A percentile compares a stretch with the other conserved stretches of the same genome.
These are phyloP conservation scores for Acrossocheilus wenchowensis DNA, from an alignment of 2,797 vertebrate genomes.

Conservation along the genomic window DNA sequence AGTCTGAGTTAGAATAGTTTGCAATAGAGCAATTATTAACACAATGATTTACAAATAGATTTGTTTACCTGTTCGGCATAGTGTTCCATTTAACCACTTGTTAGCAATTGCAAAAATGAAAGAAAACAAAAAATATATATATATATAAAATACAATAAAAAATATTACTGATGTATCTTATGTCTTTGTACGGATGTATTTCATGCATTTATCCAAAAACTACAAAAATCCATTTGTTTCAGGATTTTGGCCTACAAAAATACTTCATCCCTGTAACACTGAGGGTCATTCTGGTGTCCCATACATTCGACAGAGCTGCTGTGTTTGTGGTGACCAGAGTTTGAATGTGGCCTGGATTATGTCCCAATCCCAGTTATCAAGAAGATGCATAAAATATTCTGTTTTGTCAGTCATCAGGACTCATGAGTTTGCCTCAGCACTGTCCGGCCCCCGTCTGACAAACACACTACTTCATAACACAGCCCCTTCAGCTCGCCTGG, in stretches of 20 bases:
- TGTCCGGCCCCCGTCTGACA: slow-evolving; percentile 59
- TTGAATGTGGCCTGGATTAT: not conserved
- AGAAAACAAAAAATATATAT: no score
- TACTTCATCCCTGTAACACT: not conserved
- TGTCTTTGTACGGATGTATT: no score
- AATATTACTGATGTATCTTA: no score
- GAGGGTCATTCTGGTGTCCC: not conserved
- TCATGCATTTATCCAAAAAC: no score
- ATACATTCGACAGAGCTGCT: not conserved
- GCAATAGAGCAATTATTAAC: no score
- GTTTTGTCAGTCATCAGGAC: slow-evolving; percentile 30
- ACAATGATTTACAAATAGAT: no score
- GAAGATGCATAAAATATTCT: slow-evolving; percentile 23
- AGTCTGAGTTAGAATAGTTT: no score
- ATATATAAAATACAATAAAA: no score
- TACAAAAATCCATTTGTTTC: no score
- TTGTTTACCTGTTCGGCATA: no score
- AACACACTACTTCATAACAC: slow-evolving; percentile 59
- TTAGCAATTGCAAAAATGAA: no score
- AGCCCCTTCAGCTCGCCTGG: slow-evolving; percentile 56
- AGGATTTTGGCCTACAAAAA: not conserved
- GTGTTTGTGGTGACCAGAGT: not conserved
- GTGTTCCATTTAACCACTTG: no score
- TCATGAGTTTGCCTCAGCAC: slow-evolving; percentile 47
- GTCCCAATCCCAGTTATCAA: not conserved